Base-by-base conservation (phyloP, 2,797 vertebrate genomes). In the Semaprochilodus insignis region DNA sequence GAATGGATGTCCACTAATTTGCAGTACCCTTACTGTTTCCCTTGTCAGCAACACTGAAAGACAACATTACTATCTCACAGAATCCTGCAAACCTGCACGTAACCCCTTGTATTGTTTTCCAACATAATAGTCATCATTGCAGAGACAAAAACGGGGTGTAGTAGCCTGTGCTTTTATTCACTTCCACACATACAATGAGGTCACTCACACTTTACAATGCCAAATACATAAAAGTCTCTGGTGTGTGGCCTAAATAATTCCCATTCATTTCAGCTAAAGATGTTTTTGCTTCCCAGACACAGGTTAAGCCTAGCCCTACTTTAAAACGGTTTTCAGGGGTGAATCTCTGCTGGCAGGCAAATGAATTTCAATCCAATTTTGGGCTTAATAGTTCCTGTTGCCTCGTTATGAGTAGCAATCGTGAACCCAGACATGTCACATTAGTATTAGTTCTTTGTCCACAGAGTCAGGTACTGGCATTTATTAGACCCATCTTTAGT, bases 71-170 rank as follows among this genome's bases (percentile, higher is more conserved):
- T 34, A 17, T 17, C 62, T 65, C 51, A 54, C 13, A 65, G 25
- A 75, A 23, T 60, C 31, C 31, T 81, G 72, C 44, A 34, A 19
- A 36, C 27, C 54, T 55, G 48, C 23, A 75, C 65, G 60, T 66
- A 81, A 48, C 70, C 55, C 54, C 54, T 76, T 27, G 57, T 34
- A 60, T 81, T 81, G 73, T 76, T 81, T 69, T 70, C 62, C 63
- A 76, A 34, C 52, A 57, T 59, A 73, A 69, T 59, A 69, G 57
- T 51, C 73, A 70, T 81, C 23, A 16, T 44, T 71, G 69, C 36
- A 74, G 34, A 54, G 51, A 11, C 15, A 36, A 75, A 27, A 72
- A 52, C 15, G 14, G 63, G 52, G 65, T 75, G 80, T 51, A 13
- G 15, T 67, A 81, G 54, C 40, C 7, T 69, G 27, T 27, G 63